Base-by-base conservation (phyloP, 2,888 invertebrate species). In the Mimachlamys varia region DNA sequence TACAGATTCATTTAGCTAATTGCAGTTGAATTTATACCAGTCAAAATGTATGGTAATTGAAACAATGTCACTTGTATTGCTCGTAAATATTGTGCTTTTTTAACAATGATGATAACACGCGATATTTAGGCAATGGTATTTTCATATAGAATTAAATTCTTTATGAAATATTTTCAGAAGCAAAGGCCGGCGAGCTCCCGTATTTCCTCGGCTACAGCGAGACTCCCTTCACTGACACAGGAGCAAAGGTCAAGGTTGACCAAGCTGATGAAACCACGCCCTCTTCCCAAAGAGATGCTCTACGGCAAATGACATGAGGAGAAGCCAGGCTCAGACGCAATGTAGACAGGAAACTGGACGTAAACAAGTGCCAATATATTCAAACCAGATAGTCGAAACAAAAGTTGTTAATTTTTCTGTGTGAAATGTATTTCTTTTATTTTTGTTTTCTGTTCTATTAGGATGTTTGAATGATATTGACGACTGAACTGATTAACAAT, bases 281-380 rank as follows among this genome's bases (percentile, higher is more conserved):
- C 95, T 27, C 92, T 95, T 49, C 93, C 95, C n/a, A 95, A 94
- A 89, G 95, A 95, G 91, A 93, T 95, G 93, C 92, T 95, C 3
- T 95, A 92, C 38, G 92, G 94, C 4, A 95, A 95, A 93, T 95
- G 33, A 90, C n/a, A 38, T 50, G 62, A 49, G 76, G 76, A 76
- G 76, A 76, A 76, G 76, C 76, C 76, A 76, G 76, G 76, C 76
- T 76, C 76, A 33, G 76, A 33, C 76, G 76, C 76, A 76, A 76
- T 76, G 76, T 76, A 76, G 33, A 76, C 76, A 76, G n/a, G 22
- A 27, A 76, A 76, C 27, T 76, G 76, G 33, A 76, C 27, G 76
- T 33, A 76, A 76, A 76, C 2, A 76, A 33, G 33, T 76, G 76
- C 33, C 76, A 33, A 76, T 76, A 76, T 76, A 76, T 76, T 76